phyloP scores from a whole-genome alignment of 2,888 invertebrate species.

The Stegana nigrithorax region DNA sequence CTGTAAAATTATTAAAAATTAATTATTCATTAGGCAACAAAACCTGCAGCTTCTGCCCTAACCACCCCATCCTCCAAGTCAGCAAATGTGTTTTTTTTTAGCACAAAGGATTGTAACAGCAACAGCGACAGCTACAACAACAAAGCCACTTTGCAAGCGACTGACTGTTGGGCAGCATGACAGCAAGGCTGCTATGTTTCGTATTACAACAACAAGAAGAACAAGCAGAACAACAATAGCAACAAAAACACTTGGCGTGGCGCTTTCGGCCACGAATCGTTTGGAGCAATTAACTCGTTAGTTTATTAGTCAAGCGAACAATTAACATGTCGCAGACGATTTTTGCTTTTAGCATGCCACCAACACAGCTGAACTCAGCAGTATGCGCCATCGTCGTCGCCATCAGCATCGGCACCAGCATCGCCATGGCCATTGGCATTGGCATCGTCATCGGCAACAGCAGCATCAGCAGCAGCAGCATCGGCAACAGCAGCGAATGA shows the following conservation, averaged over 20 bases:
- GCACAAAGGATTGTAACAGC: not conserved
- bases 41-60: too few species aligned
- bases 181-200: slow-evolving; percentile 15
- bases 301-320: slow-evolving; percentile 62
- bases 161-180: slow-evolving; percentile 1
- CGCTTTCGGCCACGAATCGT: slow-evolving; percentile 46
- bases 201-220: too few species aligned
- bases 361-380: not conserved
- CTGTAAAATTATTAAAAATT: slow-evolving; percentile 12
- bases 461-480: slow-evolving; percentile 9
- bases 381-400: not conserved
- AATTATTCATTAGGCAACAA: slow-evolving; percentile 9
- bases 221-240: too few species aligned
- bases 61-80: too few species aligned
- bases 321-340: slow-evolving; percentile 59
- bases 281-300: slow-evolving; percentile 62
- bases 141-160: not conserved
- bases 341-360: slow-evolving; percentile 47
- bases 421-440: slow-evolving; percentile 36
- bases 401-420: not conserved
- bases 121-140: not conserved
- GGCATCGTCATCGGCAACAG: slow-evolving; percentile 6
- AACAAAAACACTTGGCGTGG: slow-evolving; percentile 12
- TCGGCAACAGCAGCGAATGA: slow-evolving; percentile 42
- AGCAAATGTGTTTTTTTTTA: not conserved